Conservation (phyloP, 2,113 vertebrate species). For the Danionella cerebrum region DNA sequence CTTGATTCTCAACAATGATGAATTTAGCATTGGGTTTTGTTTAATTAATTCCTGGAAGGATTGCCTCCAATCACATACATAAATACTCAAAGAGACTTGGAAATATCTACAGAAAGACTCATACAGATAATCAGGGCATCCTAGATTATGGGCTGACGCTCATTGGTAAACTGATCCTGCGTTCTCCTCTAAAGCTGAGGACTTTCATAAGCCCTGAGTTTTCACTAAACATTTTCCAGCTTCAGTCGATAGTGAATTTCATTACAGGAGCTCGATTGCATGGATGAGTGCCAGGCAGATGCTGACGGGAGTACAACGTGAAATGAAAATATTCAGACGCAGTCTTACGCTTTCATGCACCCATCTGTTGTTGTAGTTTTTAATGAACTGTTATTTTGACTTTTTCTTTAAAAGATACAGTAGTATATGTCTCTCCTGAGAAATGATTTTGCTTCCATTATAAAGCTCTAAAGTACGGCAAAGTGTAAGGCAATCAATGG, state of each 20-base stretch:
- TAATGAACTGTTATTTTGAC: not conserved
- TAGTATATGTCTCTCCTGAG: conserved; percentile 7
- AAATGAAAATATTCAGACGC: conserved; percentile 33
- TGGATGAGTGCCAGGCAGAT: conserved; percentile 38
- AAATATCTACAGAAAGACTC: not conserved
- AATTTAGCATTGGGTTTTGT: not conserved
- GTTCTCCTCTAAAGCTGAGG: conserved; percentile 42
- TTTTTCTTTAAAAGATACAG: too few relatives aligned
- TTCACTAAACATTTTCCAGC: conserved; percentile 40
- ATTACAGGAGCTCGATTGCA: conserved; percentile 44
- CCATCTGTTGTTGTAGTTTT: conserved; percentile 8
- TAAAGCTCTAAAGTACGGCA: conserved; percentile 31
- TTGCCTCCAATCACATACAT: not conserved
- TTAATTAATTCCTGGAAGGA: conserved; percentile 2
- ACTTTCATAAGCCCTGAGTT: conserved; percentile 38
- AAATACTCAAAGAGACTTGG: not conserved
- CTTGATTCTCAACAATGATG: not conserved
- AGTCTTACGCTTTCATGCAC: conserved; percentile 8
- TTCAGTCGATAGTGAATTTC: conserved; percentile 52
- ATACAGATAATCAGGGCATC: conserved; percentile 9
- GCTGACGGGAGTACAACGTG: conserved; percentile 32
- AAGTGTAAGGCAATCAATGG: conserved; percentile 53
- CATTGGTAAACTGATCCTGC: conserved; percentile 40
- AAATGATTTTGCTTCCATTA: conserved; percentile 16
- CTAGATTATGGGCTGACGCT: not conserved